Evolutionary conservation across 2,888 invertebrate genomes (phyloP), one percentile per base, ranked within the genome.

Genomic region (Agriotes lineatus): DNA sequence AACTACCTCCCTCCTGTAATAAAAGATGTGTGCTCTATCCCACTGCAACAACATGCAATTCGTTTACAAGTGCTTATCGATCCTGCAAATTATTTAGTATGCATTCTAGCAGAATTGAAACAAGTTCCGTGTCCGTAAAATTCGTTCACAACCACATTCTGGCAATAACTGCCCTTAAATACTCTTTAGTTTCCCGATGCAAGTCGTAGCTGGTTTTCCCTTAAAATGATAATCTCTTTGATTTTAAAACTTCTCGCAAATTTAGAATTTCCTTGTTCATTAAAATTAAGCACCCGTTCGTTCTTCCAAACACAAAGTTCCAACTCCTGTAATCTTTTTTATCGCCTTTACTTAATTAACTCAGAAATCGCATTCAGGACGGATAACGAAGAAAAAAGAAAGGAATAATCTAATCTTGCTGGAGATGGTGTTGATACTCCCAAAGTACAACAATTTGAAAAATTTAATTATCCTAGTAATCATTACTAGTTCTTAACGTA

Each of bases 311-410:
- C 74, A 77, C 74, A 76, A 78, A 78, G 75, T 78, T 79, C 72
- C 72, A 72, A 77, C 75, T 76, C 75, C 73, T 71, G 74, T 77
- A 77, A 77, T 77, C 78, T 77, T 79, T 77, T 77, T 78, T 77
- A 78, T 78, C 77, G 76, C 73, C 74, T 75, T 74, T 77, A 76
- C 77, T 77, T 78, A 78, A 79, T 79, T 79, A 79, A 78, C 76
- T 76, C 75, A 74, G 74, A 76, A 79, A 79, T 77, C 76, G 77
- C 74, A 78, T 78, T 77, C 76, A 74, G 71, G 75, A 71, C 74
- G 74, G 74, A 77, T 78, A 77, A 75, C 62, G 71, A 74, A 76
- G 77, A 78, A 77, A 78, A 66, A 52, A 72, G 71, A 74, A 71
- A 52, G 73, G 70, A 74, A 76, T 77, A 77, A 76, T 76, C 73